Evolutionary conservation across 2,797 vertebrate species (phyloP).

Genomic region (Coccyzus lansbergi): DNA sequence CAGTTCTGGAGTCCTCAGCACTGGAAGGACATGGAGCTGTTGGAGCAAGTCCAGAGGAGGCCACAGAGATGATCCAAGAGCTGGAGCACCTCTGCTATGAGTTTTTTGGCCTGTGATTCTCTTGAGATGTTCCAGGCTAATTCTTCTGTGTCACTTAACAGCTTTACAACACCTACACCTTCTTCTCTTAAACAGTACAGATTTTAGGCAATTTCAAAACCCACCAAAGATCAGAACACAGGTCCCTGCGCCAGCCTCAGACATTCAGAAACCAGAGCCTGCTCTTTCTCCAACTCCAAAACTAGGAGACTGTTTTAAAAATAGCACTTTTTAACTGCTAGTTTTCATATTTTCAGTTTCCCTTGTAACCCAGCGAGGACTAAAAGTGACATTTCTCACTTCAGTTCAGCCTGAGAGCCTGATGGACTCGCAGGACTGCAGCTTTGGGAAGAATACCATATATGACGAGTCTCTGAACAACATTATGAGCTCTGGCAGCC

Average conservation of each 20-base stretch:
- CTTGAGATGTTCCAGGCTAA: background rate
- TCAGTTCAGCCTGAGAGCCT: background rate
- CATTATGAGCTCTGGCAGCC: background rate
- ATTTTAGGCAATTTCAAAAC: background rate
- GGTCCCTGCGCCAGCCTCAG: background rate
- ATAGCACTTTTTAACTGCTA: background rate
- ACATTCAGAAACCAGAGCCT: background rate
- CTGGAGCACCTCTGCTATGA: too few relatives aligned
- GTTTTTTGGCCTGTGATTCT: background rate
- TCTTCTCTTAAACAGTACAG: background rate
- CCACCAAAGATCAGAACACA: background rate
- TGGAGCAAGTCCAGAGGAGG: too few relatives aligned
- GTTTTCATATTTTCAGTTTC: background rate
- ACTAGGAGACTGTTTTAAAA: background rate
- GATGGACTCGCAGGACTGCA: background rate
- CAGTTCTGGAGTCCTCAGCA: too few relatives aligned
- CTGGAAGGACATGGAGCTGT: too few relatives aligned
- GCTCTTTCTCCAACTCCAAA: background rate
- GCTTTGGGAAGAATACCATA: background rate
- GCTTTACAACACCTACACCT: background rate
- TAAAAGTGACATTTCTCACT: background rate
- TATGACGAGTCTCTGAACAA: background rate
- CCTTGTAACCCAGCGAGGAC: fast-evolving
- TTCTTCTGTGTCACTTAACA: background rate
- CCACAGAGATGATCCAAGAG: too few relatives aligned